phyloP scores from a whole-genome alignment of 2,888 invertebrate species.

The Sceliomorpha sp. region DNA sequence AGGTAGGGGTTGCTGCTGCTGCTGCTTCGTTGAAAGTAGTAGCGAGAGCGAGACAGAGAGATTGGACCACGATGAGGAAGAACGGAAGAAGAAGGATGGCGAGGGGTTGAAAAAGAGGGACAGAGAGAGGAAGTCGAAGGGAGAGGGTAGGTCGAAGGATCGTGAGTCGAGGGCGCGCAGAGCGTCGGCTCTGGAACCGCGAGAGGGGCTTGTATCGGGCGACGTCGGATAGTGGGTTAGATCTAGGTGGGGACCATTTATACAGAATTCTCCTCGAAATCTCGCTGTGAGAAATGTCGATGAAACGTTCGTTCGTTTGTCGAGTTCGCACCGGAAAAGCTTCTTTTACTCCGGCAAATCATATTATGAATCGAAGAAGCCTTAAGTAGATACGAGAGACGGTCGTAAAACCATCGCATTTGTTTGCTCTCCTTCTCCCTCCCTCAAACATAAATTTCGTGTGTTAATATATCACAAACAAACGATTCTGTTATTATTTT shows the following conservation, averaged over 20 bases:
- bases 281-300: conserved; percentile 53
- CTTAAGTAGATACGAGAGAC: conserved; percentile 41
- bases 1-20: conserved; percentile 66
- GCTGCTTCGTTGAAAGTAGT: conserved; percentile 59
- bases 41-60: conserved; percentile 60
- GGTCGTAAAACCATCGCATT: conserved; percentile 34
- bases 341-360: conserved; percentile 38
- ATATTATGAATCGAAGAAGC: conserved; percentile 39
- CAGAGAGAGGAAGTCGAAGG: conserved; percentile 47
- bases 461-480: too few species aligned
- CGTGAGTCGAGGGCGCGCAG: conserved; percentile 67
- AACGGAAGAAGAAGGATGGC: conserved; percentile 48
- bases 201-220: conserved; percentile 59
- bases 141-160: conserved; percentile 56
- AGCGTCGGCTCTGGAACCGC: conserved; percentile 61
- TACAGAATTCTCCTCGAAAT: conserved; percentile 54
- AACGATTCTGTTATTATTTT: too few species aligned
- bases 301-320: conserved; percentile 46
- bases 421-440: conserved; percentile 32
- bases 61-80: conserved; percentile 61
- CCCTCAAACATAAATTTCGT: conserved; percentile 45
- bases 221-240: conserved; percentile 50
- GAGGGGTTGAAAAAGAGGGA: conserved; percentile 48
- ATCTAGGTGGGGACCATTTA: conserved; percentile 57
- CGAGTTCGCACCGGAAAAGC: conserved; percentile 41